These are phyloP conservation scores for Petromus typicus DNA, from an alignment of 2,113 vertebrate species.

Conservation along the genomic window DNA sequence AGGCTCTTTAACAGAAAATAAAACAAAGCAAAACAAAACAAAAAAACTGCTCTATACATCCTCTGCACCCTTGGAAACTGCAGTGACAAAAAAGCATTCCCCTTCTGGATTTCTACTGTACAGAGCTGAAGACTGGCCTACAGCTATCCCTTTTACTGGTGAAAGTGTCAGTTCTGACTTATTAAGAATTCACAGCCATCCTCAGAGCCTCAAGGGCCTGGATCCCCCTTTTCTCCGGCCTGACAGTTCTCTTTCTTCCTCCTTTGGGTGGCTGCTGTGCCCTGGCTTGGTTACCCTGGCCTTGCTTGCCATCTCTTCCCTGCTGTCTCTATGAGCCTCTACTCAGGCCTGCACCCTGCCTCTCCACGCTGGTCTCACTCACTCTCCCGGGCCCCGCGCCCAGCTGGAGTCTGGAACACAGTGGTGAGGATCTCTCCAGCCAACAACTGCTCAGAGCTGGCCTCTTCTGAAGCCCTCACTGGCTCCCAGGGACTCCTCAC, in stretches of 20 bases:
- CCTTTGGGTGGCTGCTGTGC: too few relatives aligned
- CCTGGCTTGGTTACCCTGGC: background rate
- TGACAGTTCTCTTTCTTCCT: background rate
- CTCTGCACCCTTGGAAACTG: constrained; percentile 29
- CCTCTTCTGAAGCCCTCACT: background rate
- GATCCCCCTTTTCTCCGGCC: background rate
- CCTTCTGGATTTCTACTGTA: constrained; percentile 45
- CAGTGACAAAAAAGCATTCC: background rate
- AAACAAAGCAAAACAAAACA: background rate
- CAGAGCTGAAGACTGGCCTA: background rate
- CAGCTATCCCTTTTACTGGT: background rate
- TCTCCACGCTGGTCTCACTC: background rate
- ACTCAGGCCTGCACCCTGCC: background rate
- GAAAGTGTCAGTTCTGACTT: background rate
- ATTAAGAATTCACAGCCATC: background rate
- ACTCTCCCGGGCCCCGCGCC: too few relatives aligned
- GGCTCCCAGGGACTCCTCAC: background rate
- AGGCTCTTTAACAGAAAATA: background rate
- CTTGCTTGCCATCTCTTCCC: background rate
- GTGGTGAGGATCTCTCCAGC: background rate
- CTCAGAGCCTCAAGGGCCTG: background rate
- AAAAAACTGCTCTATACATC: background rate
- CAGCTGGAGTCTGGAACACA: background rate
- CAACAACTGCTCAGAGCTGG: background rate
- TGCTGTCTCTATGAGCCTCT: background rate